Evolutionary conservation across 2,113 vertebrate species (phyloP).

Genomic region (Heterocephalus glaber): DNA sequence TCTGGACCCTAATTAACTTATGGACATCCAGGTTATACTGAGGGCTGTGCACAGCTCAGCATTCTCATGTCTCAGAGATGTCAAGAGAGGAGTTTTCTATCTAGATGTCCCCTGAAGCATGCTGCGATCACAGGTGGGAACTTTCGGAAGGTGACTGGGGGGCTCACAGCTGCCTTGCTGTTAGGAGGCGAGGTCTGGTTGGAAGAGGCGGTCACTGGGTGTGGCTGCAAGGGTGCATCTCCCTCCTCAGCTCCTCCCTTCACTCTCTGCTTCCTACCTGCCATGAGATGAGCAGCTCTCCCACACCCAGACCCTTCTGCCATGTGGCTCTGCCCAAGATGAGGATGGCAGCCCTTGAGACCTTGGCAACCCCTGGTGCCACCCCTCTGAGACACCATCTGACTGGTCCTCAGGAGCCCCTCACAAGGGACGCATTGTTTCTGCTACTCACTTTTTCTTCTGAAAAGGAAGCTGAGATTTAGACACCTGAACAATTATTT

Average conservation of each 20-base stretch:
- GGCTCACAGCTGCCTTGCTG: neutral
- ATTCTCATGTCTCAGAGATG: neutral
- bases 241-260: neutral
- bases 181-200: neutral
- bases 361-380: neutral
- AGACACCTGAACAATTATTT: neutral
- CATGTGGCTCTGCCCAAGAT: neutral
- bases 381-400: neutral
- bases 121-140: neutral
- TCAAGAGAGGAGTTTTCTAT: neutral
- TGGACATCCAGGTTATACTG: neutral
- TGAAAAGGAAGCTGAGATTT: neutral
- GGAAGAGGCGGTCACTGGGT: neutral
- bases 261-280: neutral
- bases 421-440: neutral
- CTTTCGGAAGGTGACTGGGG: neutral
- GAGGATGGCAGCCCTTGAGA: accelerated
- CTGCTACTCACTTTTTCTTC: neutral
- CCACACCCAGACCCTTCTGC: neutral
- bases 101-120: neutral
- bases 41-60: neutral
- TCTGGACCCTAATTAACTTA: neutral
- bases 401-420: neutral
- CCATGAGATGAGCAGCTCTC: neutral
- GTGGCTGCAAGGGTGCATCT: neutral